phyloP scores from a whole-genome alignment of 53 echinoderm and acorn worm genomes.

The Paelopatides confundens region DNA sequence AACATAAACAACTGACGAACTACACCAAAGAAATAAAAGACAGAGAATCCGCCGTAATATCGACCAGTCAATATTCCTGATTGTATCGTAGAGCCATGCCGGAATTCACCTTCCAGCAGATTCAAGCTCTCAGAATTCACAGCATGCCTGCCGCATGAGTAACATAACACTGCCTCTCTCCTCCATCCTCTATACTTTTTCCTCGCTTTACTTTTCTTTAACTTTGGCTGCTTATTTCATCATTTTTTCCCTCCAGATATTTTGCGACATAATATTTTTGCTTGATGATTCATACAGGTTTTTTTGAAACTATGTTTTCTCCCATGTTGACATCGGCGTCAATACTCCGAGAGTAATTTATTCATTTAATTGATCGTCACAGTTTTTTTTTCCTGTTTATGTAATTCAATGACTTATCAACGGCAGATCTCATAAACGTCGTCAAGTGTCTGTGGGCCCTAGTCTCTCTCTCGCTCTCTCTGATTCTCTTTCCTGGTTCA shows the following conservation, averaged over 20 bases:
- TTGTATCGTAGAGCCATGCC: no score
- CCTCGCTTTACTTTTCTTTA: not conserved
- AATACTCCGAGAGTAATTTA: not conserved
- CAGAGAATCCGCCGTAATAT: no score
- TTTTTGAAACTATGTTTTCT: not conserved
- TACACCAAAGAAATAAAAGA: no score
- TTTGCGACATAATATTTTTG: conserved; percentile 28
- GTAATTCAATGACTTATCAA: not conserved
- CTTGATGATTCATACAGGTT: not conserved
- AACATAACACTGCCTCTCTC: no score
- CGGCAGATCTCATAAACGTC: not conserved
- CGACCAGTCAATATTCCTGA: no score
- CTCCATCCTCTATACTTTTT: not conserved
- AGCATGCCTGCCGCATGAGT: no score
- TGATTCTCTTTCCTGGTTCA: no score
- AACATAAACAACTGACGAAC: no score
- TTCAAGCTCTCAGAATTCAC: no score
- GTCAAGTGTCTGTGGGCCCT: not conserved
- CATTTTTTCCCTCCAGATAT: not conserved
- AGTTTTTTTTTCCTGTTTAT: not conserved
- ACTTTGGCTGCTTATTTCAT: not conserved
- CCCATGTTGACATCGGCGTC: not conserved
- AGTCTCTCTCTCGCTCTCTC: no score
- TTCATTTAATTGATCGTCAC: not conserved
- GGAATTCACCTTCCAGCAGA: no score